Conservation (phyloP, 2,113 vertebrate genomes). For the Nicator chloris region DNA sequence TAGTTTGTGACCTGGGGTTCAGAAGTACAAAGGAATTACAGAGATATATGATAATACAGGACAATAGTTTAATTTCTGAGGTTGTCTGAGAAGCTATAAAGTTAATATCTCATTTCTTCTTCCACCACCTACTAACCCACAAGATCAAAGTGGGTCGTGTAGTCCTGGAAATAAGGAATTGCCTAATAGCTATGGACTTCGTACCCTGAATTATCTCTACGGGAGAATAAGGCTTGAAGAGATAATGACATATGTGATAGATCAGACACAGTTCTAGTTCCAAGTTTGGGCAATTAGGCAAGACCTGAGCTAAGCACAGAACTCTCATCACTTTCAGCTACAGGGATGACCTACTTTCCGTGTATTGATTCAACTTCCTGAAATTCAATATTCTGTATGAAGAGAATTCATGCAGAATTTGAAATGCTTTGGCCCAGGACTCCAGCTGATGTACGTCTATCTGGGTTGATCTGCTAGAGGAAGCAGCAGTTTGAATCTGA, state of each 20-base stretch:
- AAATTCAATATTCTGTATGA: background rate
- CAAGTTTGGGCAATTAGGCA: slow-evolving; percentile 12
- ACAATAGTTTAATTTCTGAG: slow-evolving; percentile 54
- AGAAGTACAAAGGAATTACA: slow-evolving; percentile 49
- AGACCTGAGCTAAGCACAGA: background rate
- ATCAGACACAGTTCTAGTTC: slow-evolving; percentile 7
- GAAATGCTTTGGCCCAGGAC: background rate
- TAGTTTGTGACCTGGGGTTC: slow-evolving; percentile 43
- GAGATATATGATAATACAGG: slow-evolving; percentile 42
- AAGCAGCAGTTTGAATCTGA: background rate
- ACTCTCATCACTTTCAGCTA: background rate
- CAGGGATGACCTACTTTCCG: slow-evolving; percentile 21
- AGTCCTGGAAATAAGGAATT: slow-evolving; percentile 46
- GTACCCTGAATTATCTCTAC: slow-evolving; percentile 17
- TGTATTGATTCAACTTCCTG: background rate
- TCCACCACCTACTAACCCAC: slow-evolving; percentile 13
- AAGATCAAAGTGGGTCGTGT: slow-evolving; percentile 6
- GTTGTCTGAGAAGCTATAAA: slow-evolving; percentile 40
- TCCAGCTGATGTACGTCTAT: background rate
- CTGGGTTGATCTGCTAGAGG: background rate
- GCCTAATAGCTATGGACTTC: background rate
- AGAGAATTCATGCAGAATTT: background rate
- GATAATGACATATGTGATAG: slow-evolving; percentile 14
- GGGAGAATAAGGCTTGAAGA: slow-evolving; percentile 2
- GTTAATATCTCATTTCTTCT: slow-evolving; percentile 40